Conservation (phyloP, 2,888 invertebrate species). For the Deroplatys truncata region DNA sequence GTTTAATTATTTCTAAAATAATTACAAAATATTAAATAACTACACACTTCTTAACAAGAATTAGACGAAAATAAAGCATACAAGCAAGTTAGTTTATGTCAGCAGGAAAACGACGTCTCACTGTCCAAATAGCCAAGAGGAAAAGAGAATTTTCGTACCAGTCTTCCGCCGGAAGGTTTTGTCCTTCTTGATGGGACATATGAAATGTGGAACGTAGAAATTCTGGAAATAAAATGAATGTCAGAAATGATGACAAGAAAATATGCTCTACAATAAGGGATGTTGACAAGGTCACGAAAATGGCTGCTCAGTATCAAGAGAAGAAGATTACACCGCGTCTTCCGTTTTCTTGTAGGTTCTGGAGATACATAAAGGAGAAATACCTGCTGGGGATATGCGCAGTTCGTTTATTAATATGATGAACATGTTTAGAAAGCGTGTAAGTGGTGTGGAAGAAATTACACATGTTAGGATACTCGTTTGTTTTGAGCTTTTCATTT, state of each 20-base stretch:
- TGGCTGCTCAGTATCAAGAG: background rate
- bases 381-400: background rate
- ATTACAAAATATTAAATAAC: no score
- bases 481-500: no score
- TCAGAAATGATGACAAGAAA: background rate
- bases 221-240: background rate
- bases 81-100: no score
- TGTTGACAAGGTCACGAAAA: background rate
- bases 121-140: no score
- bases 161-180: background rate
- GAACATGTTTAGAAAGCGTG: background rate
- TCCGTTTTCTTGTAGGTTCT: background rate
- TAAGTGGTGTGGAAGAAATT: no score
- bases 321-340: background rate
- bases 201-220: background rate
- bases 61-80: no score
- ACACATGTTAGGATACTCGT: no score
- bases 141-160: background rate
- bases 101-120: no score
- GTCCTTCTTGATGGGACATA: background rate
- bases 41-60: no score
- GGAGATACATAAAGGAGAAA: background rate
- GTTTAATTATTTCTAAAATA: no score
- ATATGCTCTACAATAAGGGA: background rate
- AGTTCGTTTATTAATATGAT: background rate